Percentiles rank a stretch among this genome's conserved stretches.
Conservation (phyloP, 2,113 vertebrate genomes). For the Leucoraja erinaceus region DNA sequence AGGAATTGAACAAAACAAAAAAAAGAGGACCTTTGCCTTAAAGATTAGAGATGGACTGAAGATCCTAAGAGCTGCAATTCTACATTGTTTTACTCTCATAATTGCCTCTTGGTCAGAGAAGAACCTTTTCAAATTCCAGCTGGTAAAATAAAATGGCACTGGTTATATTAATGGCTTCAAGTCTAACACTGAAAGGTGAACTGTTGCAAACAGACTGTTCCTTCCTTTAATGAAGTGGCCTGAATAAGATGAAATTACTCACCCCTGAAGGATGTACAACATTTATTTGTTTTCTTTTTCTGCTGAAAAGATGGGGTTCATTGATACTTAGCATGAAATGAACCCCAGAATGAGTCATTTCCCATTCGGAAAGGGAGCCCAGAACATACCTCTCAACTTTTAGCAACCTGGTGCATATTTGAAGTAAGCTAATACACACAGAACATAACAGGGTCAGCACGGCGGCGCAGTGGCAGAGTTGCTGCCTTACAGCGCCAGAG, state of each 20-base stretch:
- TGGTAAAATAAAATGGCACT: background rate
- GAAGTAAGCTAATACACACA: background rate
- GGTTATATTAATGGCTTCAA: background rate
- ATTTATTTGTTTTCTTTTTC: slow-evolving; percentile 34
- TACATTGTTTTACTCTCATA: background rate
- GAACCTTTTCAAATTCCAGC: background rate
- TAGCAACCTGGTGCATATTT: background rate
- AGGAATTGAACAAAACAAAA: slow-evolving; percentile 36
- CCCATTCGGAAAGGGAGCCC: slow-evolving; percentile 35
- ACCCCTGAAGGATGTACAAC: slow-evolving; percentile 38
- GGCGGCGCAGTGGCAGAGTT: no score
- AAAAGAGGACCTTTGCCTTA: background rate
- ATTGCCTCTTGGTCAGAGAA: background rate
- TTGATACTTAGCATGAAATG: slow-evolving; percentile 47
- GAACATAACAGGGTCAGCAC: no score
- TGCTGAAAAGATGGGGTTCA: slow-evolving; percentile 39
- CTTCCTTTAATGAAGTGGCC: slow-evolving; percentile 47
- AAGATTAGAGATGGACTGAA: background rate
- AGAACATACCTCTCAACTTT: slow-evolving; percentile 47
- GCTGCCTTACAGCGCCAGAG: no score
- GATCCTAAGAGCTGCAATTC: background rate
- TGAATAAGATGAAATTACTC: slow-evolving; percentile 31
- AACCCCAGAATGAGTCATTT: slow-evolving; percentile 41
- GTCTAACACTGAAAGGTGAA: background rate
- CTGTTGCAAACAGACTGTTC: background rate